Evolutionary conservation across 2,888 invertebrate genomes (phyloP).

Genomic region (Callyntrura sp.): DNA sequence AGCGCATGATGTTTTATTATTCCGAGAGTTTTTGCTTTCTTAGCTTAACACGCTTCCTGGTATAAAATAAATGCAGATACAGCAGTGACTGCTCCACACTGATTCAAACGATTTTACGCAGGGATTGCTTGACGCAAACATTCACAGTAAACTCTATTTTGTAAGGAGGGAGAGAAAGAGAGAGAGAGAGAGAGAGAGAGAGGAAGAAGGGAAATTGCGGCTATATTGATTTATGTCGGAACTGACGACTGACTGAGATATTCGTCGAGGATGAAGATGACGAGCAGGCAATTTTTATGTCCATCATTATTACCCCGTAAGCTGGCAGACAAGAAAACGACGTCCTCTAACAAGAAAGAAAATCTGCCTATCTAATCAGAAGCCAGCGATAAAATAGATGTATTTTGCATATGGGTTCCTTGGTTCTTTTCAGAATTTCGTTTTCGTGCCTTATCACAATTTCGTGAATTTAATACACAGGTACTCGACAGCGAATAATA

Average conservation of each 20-base stretch:
- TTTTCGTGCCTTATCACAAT: constrained; percentile 33
- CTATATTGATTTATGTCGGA: not conserved
- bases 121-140: not conserved
- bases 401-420: not conserved
- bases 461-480: constrained; percentile 12
- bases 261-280: not conserved
- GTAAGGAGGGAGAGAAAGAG: constrained; percentile 1
- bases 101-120: not conserved
- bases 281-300: not conserved
- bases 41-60: not conserved
- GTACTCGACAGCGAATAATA: too few relatives aligned
- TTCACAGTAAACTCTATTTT: constrained; percentile 9
- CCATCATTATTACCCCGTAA: not conserved
- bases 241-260: not conserved
- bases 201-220: not conserved
- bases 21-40: not conserved
- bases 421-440: not conserved
- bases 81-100: not conserved
- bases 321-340: not conserved
- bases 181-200: not conserved
- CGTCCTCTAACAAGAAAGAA: not conserved
- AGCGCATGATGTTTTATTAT: constrained; percentile 1
- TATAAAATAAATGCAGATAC: too few relatives aligned
- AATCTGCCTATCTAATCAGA: constrained; percentile 21
- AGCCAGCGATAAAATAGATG: too few relatives aligned